Conservation (phyloP, 2,113 vertebrate species). For the Sakesphorus luctuosus region DNA sequence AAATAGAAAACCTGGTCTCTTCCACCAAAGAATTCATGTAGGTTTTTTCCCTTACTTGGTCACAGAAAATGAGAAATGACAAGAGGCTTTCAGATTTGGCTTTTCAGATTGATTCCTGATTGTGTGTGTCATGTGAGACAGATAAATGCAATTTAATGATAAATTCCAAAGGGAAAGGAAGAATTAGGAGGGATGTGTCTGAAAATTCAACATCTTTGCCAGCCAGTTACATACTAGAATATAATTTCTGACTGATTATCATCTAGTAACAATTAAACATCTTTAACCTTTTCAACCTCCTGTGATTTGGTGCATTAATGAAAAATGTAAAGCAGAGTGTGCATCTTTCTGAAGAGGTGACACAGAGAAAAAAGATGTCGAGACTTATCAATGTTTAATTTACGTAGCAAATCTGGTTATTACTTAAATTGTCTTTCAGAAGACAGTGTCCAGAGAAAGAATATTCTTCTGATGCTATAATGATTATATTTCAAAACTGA, state of each 20-base stretch:
- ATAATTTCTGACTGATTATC: slow-evolving; percentile 50
- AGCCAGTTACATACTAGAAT: not conserved
- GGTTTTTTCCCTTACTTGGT: not conserved
- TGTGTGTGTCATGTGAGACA: not conserved
- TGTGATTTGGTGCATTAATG: slow-evolving; percentile 57
- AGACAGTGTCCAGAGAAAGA: not conserved
- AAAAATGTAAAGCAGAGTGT: not conserved
- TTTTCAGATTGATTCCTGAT: slow-evolving; percentile 24
- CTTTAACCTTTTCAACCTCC: slow-evolving; percentile 68
- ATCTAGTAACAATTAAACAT: slow-evolving; percentile 65
- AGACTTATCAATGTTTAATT: slow-evolving; percentile 16
- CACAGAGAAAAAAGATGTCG: not conserved
- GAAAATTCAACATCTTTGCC: slow-evolving; percentile 17
- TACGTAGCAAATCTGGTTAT: not conserved
- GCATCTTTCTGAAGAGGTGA: not conserved
- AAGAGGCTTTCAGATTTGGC: slow-evolving; percentile 8
- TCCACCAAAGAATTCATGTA: not conserved
- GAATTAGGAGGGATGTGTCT: not conserved
- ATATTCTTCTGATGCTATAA: not conserved
- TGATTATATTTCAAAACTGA: not conserved
- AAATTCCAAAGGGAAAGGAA: slow-evolving; percentile 31
- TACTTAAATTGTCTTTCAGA: not conserved
- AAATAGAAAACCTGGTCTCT: not conserved
- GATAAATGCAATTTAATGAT: not conserved
- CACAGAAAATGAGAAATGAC: slow-evolving; percentile 7